Evolutionary conservation across 1,140 invertebrate genomes (phyloP).

Genomic region (Drosophila kurseongensis): DNA sequence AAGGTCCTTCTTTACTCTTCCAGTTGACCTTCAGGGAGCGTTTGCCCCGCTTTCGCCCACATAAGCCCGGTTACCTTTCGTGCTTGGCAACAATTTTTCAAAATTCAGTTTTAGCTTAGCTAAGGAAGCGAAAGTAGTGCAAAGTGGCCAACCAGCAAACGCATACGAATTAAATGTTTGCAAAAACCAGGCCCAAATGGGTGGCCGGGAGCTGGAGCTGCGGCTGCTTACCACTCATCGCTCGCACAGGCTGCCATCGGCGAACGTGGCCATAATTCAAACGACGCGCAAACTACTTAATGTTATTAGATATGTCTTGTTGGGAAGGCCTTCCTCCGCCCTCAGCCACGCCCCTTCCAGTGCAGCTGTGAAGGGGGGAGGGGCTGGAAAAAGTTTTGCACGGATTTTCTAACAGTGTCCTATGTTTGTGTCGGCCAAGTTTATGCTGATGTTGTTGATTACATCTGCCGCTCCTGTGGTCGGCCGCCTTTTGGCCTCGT

Average conservation of each 20-base stretch:
- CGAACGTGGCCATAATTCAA: constrained; percentile 80
- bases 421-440: constrained; percentile 48
- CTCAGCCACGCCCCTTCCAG: constrained; percentile 42
- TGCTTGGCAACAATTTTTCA: constrained; percentile 70
- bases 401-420: constrained; percentile 49
- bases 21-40: constrained; percentile 48
- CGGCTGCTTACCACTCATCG: constrained; percentile 33
- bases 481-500: constrained; percentile 34
- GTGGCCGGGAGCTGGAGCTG: not conserved
- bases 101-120: constrained; percentile 64
- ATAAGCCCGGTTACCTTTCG: constrained; percentile 36
- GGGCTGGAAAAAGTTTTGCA: constrained; percentile 46
- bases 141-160: constrained; percentile 61
- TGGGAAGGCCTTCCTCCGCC: constrained; percentile 4
- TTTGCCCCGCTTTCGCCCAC: constrained; percentile 21
- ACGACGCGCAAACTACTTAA: constrained; percentile 79
- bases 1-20: constrained; percentile 15
- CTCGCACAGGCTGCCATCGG: constrained; percentile 62
- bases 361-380: constrained; percentile 17
- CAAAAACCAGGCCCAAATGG: constrained; percentile 21
- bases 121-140: constrained; percentile 59
- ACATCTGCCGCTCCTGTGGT: constrained; percentile 57
- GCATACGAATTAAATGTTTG: constrained; percentile 51
- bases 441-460: constrained; percentile 78
- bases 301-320: constrained; percentile 78